Evolutionary conservation across 2,797 vertebrate genomes (phyloP), one percentile per base, ranked within the genome.

Genomic region (Parambassis ranga): DNA sequence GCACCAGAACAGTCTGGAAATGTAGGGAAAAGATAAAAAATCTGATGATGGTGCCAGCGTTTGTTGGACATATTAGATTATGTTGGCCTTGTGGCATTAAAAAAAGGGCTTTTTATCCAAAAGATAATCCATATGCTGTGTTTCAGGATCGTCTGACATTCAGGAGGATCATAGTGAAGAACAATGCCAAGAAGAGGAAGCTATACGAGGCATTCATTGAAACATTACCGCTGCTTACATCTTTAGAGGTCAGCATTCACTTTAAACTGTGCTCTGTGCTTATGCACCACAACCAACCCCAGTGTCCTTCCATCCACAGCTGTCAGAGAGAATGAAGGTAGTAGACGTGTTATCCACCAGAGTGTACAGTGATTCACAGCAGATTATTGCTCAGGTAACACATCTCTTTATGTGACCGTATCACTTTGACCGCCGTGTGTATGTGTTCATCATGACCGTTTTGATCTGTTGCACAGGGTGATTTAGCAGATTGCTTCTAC

Each of bases 131-230:
- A n/a, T n/a, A n/a, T n/a, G n/a, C 18, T 69, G 22, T 64, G 20
- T 65, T 91, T 73, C 86, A 99, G 98, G 98, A 99, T 89, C 96
- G 98, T 87, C 90, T 95, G 84, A 98, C 97, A 1, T 99, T 99
- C 90, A 93, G 97, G 90, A 96, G 97, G 89, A 98, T 99, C 87
- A 98, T 99, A 90, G 94, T 99, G 53, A 99, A 98, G 92, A 99
- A 98, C 84, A 99, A 99, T 78, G 97, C 98, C 78, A 98, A 96
- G 93, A 99, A 98, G 88, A 95, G 95, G 87, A 96, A 86, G 93
- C 91, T 98, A 93, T 99, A 98, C 72, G 98, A 99, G 90, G 95
- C 93, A 53, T 99, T 99, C 88, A 98, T 99, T 63, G 95, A 98
- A 88, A 98, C 98, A 7, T 88, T 99, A 77, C 98, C 98, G 32